Percentiles rank a stretch among this genome's conserved stretches.
Evolutionary conservation across 2,797 vertebrate genomes (phyloP).

Genomic region (Rhinichthys osculus): DNA sequence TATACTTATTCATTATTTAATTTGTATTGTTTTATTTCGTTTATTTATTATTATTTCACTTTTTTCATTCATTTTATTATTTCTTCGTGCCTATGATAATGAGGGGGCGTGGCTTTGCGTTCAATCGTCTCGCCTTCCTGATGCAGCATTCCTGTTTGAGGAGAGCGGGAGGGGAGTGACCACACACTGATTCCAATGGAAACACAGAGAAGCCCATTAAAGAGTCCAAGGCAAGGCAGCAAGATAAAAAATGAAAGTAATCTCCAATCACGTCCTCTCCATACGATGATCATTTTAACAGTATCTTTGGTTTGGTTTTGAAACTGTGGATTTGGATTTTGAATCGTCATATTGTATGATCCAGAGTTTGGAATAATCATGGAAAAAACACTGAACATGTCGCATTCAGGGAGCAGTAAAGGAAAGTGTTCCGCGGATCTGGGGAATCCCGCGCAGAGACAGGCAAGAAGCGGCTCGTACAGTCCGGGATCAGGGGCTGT

Average conservation of each 20-base stretch:
- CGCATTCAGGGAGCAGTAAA: constrained; percentile 58
- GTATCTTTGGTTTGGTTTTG: background rate
- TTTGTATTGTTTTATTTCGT: background rate
- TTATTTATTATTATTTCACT: background rate
- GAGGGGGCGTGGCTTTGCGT: constrained; percentile 11
- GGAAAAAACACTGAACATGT: constrained; percentile 54
- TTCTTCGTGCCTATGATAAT: background rate
- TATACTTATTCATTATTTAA: background rate
- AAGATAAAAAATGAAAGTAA: constrained; percentile 22
- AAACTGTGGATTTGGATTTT: constrained; percentile 15
- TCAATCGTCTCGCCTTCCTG: background rate
- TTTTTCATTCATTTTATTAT: background rate
- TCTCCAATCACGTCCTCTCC: constrained; percentile 9
- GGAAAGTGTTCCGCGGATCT: constrained; percentile 65
- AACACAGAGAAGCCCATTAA: constrained; percentile 53
- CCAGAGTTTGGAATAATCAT: constrained; percentile 45
- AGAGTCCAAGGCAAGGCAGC: constrained; percentile 34
- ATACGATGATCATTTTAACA: constrained; percentile 28
- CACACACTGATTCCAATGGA: constrained; percentile 73
- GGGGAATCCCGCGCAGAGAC: constrained; percentile 63
- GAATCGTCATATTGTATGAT: constrained; percentile 10
- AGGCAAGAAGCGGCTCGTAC: constrained; percentile 55
- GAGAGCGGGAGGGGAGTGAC: constrained; percentile 67
- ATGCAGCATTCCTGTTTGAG: constrained; percentile 59
- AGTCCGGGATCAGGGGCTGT: constrained; percentile 45